Evolutionary conservation across 1,140 invertebrate genomes (phyloP), one percentile per base, ranked within the genome.

Genomic region (Zaprionus camerounensis): DNA sequence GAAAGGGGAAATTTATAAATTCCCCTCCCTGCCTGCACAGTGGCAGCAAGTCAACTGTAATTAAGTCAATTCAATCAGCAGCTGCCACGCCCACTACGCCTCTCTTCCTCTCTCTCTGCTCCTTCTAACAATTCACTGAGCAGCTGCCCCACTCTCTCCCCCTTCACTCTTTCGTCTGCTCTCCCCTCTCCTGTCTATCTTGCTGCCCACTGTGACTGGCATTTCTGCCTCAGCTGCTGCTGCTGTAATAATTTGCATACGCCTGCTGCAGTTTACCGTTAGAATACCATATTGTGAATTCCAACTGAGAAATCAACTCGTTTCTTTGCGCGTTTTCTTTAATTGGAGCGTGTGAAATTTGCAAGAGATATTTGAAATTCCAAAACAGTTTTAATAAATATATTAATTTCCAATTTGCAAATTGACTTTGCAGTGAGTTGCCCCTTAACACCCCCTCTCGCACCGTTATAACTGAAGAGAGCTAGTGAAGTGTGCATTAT

Each of bases 51-150:
- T 56, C 56, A 41, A 51, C 24, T 71, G 66, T 34, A 76, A 72
- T 79, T 76, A 70, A 76, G 73, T 87, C 62, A 82, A 87, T 56
- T 79, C 13, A 66, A 49, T 66, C 67, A 78, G 31, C 66, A 55
- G 66, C 51, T 41, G 22, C 24, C 17, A 12, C 13, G 2, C 9
- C 46, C 13, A 17, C 26, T 28, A 6, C 6, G 1, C 31, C 28
- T 3, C 28, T 28, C 26, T 28, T 6, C 26, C 6, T 6, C 26
- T 28, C 6, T 31, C 9, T 31, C 28, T 3, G 0, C 28, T 31
- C 2, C 7, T 34, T 34, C 31, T 3, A 0, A 5, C 24, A 26
- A 26, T 26, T 26, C 26, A 28, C 26, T 6, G 5, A 28, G 26
- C 26, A 26, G 24, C 24, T 26, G 24, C 24, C 4, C 24, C 24